Percentiles rank a stretch among this genome's conserved stretches.
Conservation (phyloP, 1,140 invertebrate genomes). For the Pseudomyrmex pallidus region DNA sequence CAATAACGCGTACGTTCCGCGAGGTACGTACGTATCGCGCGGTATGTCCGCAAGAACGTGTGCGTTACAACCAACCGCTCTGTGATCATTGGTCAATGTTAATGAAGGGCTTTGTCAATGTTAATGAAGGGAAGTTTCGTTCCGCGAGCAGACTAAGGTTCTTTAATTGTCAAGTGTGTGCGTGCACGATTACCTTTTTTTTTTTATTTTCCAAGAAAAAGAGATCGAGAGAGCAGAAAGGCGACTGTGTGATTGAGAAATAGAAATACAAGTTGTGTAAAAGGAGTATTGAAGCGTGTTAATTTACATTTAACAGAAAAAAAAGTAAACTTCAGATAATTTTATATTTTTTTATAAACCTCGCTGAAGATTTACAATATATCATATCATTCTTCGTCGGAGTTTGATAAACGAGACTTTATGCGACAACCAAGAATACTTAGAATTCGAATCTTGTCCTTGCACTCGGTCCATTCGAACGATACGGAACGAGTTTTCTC, state of each 20-base stretch:
- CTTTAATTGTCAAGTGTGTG: neutral
- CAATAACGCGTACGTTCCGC: slow-evolving; percentile 78
- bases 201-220: neutral
- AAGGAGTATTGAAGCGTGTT: no score
- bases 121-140: slow-evolving; percentile 58
- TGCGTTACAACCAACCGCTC: slow-evolving; percentile 54
- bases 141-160: neutral
- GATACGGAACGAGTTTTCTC: slow-evolving; percentile 74
- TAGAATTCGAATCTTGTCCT: slow-evolving; percentile 57
- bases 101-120: slow-evolving; percentile 61
- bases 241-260: neutral
- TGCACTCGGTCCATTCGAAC: slow-evolving; percentile 64
- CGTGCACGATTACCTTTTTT: neutral
- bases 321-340: no score
- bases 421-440: neutral
- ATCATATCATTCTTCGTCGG: neutral
- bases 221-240: no score
- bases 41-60: slow-evolving; percentile 75
- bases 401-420: neutral
- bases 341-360: no score
- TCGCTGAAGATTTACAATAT: neutral
- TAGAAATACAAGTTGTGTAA: neutral
- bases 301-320: no score
- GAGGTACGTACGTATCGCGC: slow-evolving; percentile 43
- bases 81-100: slow-evolving; percentile 61